Conservation (phyloP, 2,797 vertebrate species). For the Austrolebias charrua region DNA sequence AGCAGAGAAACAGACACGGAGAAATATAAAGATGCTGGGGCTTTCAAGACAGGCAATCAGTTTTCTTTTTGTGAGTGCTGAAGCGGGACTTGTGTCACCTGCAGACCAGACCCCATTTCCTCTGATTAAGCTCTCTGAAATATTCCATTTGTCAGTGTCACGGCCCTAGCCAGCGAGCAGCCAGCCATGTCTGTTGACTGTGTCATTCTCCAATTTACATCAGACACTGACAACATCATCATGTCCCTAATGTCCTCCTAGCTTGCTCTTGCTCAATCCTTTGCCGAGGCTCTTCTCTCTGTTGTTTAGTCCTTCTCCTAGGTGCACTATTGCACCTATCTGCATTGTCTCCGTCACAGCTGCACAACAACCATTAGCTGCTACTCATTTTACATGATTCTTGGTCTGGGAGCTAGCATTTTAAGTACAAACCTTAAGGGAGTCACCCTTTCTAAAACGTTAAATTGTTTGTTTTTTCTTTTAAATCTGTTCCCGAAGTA, state of each 20-base stretch:
- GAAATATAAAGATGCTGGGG: conserved; percentile 55
- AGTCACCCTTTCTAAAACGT: conserved; percentile 42
- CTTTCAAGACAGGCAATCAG: conserved; percentile 81
- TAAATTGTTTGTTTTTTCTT: conserved; percentile 7
- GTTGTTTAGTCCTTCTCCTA: conserved; percentile 39
- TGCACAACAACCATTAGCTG: too few species aligned
- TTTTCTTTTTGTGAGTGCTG: conserved; percentile 88
- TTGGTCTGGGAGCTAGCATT: conserved; percentile 3
- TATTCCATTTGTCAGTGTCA: conserved; percentile 98
- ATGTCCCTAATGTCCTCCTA: conserved; percentile 83
- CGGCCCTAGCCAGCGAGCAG: conserved; percentile 80
- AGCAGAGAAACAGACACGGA: conserved; percentile 38
- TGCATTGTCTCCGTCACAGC: conserved; percentile 4
- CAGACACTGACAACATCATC: conserved; percentile 83
- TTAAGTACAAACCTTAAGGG: conserved; percentile 35
- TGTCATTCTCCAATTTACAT: conserved; percentile 93
- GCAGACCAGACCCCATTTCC: conserved; percentile 96
- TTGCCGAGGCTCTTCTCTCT: conserved; percentile 32
- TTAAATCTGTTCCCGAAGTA: conserved; percentile 47
- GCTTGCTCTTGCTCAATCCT: conserved; percentile 67
- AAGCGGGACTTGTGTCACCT: conserved; percentile 88
- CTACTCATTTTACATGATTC: conserved; percentile 31
- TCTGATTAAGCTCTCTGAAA: conserved; percentile 97
- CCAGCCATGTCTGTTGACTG: conserved; percentile 91
- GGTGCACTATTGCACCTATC: conserved; percentile 62